Evolutionary conservation across 2,888 invertebrate species (phyloP).

Genomic region (Formica aserva): DNA sequence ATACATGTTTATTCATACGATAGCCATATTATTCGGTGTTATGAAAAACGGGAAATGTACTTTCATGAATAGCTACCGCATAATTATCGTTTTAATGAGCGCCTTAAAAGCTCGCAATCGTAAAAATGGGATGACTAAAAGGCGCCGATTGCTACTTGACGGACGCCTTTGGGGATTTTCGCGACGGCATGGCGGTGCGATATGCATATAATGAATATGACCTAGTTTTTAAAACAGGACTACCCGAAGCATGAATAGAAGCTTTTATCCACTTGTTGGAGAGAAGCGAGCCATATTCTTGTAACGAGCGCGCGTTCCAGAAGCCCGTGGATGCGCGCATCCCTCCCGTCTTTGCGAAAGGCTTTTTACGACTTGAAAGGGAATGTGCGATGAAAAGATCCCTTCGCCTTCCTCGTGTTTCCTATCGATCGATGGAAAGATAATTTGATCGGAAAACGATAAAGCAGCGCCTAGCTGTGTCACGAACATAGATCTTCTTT

Average conservation of each 20-base stretch:
- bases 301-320: conserved; percentile 66
- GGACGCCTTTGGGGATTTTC: conserved; percentile 44
- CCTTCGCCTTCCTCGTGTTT: conserved; percentile 40
- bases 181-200: conserved; percentile 49
- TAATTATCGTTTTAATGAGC: conserved; percentile 62
- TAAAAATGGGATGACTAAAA: conserved; percentile 44
- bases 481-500: conserved; percentile 52
- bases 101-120: conserved; percentile 40
- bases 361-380: conserved; percentile 69
- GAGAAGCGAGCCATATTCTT: conserved; percentile 72
- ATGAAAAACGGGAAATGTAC: conserved; percentile 16
- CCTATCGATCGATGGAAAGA: conserved; percentile 49
- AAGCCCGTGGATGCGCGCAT: conserved; percentile 46
- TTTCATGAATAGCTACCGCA: neutral
- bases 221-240: conserved; percentile 79
- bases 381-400: conserved; percentile 62
- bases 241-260: conserved; percentile 71
- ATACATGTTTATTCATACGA: conserved; percentile 14
- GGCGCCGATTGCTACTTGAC: conserved; percentile 40
- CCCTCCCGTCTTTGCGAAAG: conserved; percentile 64
- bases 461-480: conserved; percentile 45
- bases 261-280: conserved; percentile 79
- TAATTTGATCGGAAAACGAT: conserved; percentile 67
- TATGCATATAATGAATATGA: conserved; percentile 81
- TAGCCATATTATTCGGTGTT: conserved; percentile 21